Evolutionary conservation across 92 coral and sea anemone species (phyloP).

Genomic region (Pocillopora grandis): DNA sequence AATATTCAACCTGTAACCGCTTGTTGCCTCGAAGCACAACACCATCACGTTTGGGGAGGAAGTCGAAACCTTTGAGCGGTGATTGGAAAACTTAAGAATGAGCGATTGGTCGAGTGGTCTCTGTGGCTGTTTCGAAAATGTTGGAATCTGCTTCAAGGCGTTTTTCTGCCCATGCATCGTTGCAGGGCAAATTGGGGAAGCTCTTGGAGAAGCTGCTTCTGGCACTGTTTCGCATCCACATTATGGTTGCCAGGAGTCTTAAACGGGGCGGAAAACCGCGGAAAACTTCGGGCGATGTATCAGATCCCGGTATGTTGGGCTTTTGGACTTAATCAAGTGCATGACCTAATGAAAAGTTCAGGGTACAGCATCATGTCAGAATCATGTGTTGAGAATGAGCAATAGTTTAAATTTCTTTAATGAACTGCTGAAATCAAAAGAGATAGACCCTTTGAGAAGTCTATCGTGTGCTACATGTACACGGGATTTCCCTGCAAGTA

Average conservation of each 20-base stretch:
- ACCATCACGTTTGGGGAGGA: background rate
- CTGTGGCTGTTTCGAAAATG: slow-evolving; percentile 64
- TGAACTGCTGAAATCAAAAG: too few relatives aligned
- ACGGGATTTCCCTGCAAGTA: too few relatives aligned
- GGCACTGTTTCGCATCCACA: slow-evolving; percentile 54
- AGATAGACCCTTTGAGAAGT: too few relatives aligned
- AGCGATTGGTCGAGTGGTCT: slow-evolving; percentile 69
- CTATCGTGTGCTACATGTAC: too few relatives aligned
- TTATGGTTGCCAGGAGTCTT: slow-evolving; percentile 58
- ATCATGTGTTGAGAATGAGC: too few relatives aligned
- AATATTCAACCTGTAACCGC: background rate
- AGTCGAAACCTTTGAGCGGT: too few relatives aligned
- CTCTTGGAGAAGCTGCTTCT: slow-evolving; percentile 57
- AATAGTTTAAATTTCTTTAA: too few relatives aligned
- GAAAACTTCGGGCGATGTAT: slow-evolving; percentile 58
- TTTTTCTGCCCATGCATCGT: slow-evolving; percentile 63
- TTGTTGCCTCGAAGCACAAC: background rate
- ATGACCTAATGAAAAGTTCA: too few relatives aligned
- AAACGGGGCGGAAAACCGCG: slow-evolving; percentile 63
- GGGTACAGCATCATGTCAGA: too few relatives aligned
- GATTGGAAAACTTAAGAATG: slow-evolving; percentile 15
- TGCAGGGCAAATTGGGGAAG: slow-evolving; percentile 68
- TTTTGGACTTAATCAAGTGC: background rate
- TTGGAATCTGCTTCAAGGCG: slow-evolving; percentile 51
- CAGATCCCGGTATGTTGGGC: slow-evolving; percentile 48